Evolutionary conservation across 2,113 vertebrate genomes (phyloP).

Genomic region (Stigmatopora argus): DNA sequence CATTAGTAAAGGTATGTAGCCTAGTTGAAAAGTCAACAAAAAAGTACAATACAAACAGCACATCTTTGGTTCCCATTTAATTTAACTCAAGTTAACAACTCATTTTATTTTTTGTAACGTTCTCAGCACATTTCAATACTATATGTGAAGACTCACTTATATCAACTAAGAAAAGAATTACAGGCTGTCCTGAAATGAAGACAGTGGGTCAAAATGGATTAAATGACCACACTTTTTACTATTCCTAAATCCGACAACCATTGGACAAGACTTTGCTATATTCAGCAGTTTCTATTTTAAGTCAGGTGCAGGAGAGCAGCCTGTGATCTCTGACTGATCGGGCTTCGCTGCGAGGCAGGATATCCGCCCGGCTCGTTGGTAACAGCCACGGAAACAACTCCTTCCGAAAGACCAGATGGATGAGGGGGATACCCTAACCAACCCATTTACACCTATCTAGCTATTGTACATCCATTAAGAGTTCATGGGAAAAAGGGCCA

Average conservation of each 20-base stretch:
- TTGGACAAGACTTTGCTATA: slow-evolving; percentile 12
- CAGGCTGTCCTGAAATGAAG: no score
- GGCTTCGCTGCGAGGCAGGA: slow-evolving; percentile 52
- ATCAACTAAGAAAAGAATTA: no score
- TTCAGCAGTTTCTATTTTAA: slow-evolving; percentile 13
- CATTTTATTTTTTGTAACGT: no score
- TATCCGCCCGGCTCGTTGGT: slow-evolving; percentile 47
- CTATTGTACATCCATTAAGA: background rate
- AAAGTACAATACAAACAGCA: no score
- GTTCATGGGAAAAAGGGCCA: slow-evolving; percentile 1
- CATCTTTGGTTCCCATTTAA: background rate
- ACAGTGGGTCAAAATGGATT: no score
- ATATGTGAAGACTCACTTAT: no score
- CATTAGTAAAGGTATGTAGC: no score
- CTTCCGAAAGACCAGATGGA: slow-evolving; percentile 59
- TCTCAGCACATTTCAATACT: no score
- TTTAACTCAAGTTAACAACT: no score
- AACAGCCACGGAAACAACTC: slow-evolving; percentile 48
- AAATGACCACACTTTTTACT: background rate
- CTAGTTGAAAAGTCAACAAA: no score
- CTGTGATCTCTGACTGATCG: slow-evolving; percentile 52
- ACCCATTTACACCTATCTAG: background rate
- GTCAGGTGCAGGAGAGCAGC: slow-evolving; percentile 12
- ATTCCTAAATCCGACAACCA: background rate
- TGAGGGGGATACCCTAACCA: slow-evolving; percentile 11